These are phyloP conservation scores for Rhinoderma darwinii DNA, from an alignment of 2,113 vertebrate genomes.

Conservation along the genomic window DNA sequence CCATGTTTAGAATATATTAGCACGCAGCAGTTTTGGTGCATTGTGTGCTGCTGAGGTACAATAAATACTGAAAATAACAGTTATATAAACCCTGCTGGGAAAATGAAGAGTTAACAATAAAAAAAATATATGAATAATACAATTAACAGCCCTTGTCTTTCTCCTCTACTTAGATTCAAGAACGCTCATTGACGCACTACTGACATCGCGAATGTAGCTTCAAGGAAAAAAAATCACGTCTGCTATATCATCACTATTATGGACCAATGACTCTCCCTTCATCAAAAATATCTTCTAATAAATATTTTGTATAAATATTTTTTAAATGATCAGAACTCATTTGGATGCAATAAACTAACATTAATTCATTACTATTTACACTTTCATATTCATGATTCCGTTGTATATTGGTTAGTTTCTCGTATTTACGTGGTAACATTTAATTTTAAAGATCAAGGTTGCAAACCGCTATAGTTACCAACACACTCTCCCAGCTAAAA, in stretches of 20 bases:
- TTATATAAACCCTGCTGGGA: too few species aligned
- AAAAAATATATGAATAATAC: background rate
- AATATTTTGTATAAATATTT: slow-evolving; percentile 21
- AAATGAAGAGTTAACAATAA: too few species aligned
- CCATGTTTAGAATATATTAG: too few species aligned
- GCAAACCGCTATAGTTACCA: background rate
- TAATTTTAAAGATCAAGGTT: background rate
- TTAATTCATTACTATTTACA: background rate
- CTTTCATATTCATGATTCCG: background rate
- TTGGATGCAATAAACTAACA: slow-evolving; percentile 36
- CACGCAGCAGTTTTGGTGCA: too few species aligned
- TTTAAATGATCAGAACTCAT: slow-evolving; percentile 1
- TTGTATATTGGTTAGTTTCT: too few species aligned
- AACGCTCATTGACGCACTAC: background rate
- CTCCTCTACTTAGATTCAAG: background rate
- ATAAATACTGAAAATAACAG: too few species aligned
- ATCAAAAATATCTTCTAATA: background rate
- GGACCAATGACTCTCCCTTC: slow-evolving; percentile 8
- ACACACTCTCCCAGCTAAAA: background rate
- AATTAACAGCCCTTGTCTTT: background rate
- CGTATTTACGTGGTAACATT: background rate
- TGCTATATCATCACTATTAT: background rate
- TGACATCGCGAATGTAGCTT: background rate
- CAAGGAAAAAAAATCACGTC: background rate
- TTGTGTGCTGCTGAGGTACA: too few species aligned